Conservation (phyloP, 2,888 invertebrate species). For the Eilema sororculum region DNA sequence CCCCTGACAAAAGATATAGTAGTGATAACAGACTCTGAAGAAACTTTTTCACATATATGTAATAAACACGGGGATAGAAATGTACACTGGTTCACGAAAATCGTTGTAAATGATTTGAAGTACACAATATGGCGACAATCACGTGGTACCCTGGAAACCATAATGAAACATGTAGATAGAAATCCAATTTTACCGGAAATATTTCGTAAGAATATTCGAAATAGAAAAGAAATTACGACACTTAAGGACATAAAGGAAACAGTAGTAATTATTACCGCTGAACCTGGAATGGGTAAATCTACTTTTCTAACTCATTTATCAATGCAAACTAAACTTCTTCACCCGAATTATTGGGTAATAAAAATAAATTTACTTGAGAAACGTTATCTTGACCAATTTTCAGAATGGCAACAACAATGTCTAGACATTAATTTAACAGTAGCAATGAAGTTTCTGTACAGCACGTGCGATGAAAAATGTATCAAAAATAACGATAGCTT, state of each 20-base stretch:
- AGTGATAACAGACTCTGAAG: constrained; percentile 29
- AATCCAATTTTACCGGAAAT: not conserved
- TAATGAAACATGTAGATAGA: constrained; percentile 30
- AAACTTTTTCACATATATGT: constrained; percentile 19
- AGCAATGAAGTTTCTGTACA: constrained; percentile 27
- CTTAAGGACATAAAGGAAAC: constrained; percentile 34
- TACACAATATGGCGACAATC: constrained; percentile 32
- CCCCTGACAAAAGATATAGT: constrained; percentile 23
- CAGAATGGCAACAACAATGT: constrained; percentile 19
- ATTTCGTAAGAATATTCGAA: too few species aligned
- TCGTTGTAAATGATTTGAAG: not conserved
- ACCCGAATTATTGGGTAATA: constrained; percentile 38
- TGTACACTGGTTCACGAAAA: constrained; percentile 38
- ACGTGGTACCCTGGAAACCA: constrained; percentile 24
- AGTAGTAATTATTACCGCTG: constrained; percentile 41
- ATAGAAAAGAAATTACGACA: constrained; percentile 8
- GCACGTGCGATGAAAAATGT: too few species aligned
- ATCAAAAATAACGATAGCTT: too few species aligned
- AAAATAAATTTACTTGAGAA: constrained; percentile 42
- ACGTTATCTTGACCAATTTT: constrained; percentile 17
- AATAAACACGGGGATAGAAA: constrained; percentile 13
- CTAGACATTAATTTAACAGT: constrained; percentile 13
- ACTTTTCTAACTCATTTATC: constrained; percentile 44
- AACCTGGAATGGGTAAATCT: constrained; percentile 52
- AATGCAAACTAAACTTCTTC: constrained; percentile 36